Conservation (phyloP, 2,888 invertebrate species). For the Rhamphomyia laevipes region DNA sequence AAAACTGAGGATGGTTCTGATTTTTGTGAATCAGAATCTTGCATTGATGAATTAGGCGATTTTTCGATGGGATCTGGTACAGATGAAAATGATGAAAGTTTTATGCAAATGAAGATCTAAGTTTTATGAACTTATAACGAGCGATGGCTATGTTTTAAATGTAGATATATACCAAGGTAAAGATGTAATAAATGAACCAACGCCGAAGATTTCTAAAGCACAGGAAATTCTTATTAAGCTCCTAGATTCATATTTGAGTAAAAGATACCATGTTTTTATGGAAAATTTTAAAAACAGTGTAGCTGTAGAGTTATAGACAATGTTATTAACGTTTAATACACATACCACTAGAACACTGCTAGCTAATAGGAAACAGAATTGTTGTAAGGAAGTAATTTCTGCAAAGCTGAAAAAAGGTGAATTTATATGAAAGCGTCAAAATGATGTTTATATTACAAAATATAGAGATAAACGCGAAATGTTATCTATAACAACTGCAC, state of each 20-base stretch:
- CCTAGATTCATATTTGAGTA: constrained; percentile 10
- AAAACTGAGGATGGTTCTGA: too few species aligned
- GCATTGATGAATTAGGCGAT: too few species aligned
- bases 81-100: too few species aligned
- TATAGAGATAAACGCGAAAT: constrained; percentile 13
- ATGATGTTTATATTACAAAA: constrained; percentile 15
- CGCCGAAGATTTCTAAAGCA: not conserved
- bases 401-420: constrained; percentile 12
- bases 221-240: not conserved
- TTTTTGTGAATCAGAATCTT: too few species aligned
- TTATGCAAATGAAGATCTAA: not conserved
- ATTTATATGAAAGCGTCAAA: constrained; percentile 13
- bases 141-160: not conserved
- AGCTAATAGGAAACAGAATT: constrained; percentile 17
- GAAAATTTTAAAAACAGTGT: constrained; percentile 21
- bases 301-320: constrained; percentile 13
- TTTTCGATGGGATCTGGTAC: too few species aligned
- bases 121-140: not conserved
- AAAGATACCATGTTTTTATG: constrained; percentile 23
- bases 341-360: constrained; percentile 18
- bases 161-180: not conserved
- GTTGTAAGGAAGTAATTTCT: not conserved
- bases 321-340: constrained; percentile 15
- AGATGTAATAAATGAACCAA: not conserved
- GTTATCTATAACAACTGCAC: constrained; percentile 4